These are phyloP conservation scores for Andrena fulva DNA, from an alignment of 2,888 invertebrate species.

Conservation along the genomic window DNA sequence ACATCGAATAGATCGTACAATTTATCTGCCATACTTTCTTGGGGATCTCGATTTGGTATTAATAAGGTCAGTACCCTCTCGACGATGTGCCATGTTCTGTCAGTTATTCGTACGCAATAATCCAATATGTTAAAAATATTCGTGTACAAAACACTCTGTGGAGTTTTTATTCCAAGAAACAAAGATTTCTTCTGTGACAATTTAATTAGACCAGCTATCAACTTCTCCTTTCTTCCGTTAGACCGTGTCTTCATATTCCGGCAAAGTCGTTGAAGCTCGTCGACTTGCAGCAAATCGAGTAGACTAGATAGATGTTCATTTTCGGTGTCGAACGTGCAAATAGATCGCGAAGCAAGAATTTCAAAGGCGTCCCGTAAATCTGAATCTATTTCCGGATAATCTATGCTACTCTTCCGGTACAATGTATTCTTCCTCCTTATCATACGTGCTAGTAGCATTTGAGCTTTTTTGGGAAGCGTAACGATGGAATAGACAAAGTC, in stretches of 20 bases:
- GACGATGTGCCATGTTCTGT: conserved; percentile 68
- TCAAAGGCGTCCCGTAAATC: conserved; percentile 69
- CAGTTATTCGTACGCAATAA: conserved; percentile 72
- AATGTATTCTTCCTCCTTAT: conserved; percentile 75
- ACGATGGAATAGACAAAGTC: conserved; percentile 74
- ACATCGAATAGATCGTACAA: conserved; percentile 73
- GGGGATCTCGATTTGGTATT: conserved; percentile 76
- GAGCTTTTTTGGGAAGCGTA: conserved; percentile 71
- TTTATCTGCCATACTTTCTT: conserved; percentile 69
- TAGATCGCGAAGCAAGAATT: conserved; percentile 58
- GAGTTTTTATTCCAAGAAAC: conserved; percentile 73
- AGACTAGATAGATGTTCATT: conserved; percentile 61
- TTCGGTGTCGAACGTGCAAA: conserved; percentile 59
- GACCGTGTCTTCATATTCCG: conserved; percentile 70
- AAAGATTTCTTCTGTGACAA: conserved; percentile 69
- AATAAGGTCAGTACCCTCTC: conserved; percentile 77
- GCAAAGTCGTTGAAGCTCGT: conserved; percentile 74
- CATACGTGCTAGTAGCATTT: conserved; percentile 77
- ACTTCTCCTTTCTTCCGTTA: conserved; percentile 64
- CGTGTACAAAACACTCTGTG: conserved; percentile 63
- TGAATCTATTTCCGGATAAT: conserved; percentile 69
- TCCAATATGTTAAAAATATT: conserved; percentile 64
- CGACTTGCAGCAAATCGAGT: conserved; percentile 71
- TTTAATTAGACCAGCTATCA: conserved; percentile 69
- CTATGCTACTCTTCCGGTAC: conserved; percentile 70